Evolutionary conservation across 1,140 invertebrate species (phyloP), one percentile per base, ranked within the genome.

Genomic region (Aethina tumida): DNA sequence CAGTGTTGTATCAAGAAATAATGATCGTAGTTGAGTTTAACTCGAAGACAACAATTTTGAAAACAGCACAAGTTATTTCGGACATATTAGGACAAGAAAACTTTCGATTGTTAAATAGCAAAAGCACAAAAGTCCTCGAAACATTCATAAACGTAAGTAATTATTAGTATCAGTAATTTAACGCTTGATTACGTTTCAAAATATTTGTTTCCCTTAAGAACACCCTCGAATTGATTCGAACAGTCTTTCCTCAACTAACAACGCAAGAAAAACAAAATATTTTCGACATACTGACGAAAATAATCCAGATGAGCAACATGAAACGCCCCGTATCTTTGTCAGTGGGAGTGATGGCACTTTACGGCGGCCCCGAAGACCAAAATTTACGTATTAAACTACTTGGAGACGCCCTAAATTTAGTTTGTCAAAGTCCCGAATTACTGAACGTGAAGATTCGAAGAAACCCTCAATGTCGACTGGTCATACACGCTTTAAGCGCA

Each of bases 231-330:
- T 48, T 17, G 24, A 40, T 48, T 36, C 26, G 10, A 31, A 43
- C 16, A 19, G 20, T 7, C 24, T 26, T 18, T 35, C 22, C 18
- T 13, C 16, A 4, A 26, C 25, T 10, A 10, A 41, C n/a, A 20
- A 49, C 15, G 38, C 35, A 29, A 6, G 17, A n/a, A 16, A 26
- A 16, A 10, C 36, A 3, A 32, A n/a, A n/a, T n/a, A n/a, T n/a
- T n/a, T n/a, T 49, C 3, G 15, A 18, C n/a, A 7, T 21, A 27
- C 20, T 52, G 6, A 35, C 25, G 9, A 36, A 36, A 35, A 49
- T 52, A 13, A 52, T 52, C 8, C 24, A 45, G 19, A 39, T 22
- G 10, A 50, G 47, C 13, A 52, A 49, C 34, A 44, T 52, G 50
- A 43, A 45, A 30, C 38, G 32, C 33, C 44, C 50, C 2, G 45